A percentile compares a stretch with the other conserved stretches of the same genome.
Conservation (phyloP, 2,113 vertebrate genomes). For the Rattus norvegicus region DNA sequence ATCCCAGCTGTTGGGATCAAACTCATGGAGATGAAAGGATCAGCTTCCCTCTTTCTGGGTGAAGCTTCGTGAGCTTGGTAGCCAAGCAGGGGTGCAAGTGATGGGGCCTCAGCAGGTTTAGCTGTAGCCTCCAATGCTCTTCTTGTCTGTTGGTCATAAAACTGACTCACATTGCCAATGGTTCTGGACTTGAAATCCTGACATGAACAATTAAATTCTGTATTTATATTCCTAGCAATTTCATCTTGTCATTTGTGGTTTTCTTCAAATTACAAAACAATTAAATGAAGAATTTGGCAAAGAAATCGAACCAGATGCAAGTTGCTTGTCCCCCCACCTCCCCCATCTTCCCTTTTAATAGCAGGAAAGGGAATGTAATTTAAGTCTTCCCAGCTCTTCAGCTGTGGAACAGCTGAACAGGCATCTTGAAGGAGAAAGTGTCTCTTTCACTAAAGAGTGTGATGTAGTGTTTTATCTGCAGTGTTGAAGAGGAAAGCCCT, state of each 20-base stretch:
- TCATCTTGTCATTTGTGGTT: constrained; percentile 89
- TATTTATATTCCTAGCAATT: constrained; percentile 89
- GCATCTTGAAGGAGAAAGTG: constrained; percentile 84
- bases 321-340: constrained; percentile 73
- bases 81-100: neutral
- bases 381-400: constrained; percentile 87
- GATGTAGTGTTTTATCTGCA: constrained; percentile 78
- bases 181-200: constrained; percentile 87
- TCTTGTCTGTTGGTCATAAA: constrained; percentile 83
- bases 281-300: constrained; percentile 90
- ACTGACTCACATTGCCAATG: constrained; percentile 81
- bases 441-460: constrained; percentile 79
- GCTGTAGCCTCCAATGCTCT: constrained; percentile 11
- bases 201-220: constrained; percentile 88
- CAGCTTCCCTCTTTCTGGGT: constrained; percentile 35
- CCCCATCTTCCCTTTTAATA: constrained; percentile 81
- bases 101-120: constrained; percentile 16
- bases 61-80: constrained; percentile 38
- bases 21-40: constrained; percentile 50
- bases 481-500: constrained; percentile 78
- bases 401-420: constrained; percentile 87
- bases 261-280: constrained; percentile 91
- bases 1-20: constrained; percentile 73
- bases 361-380: constrained; percentile 87
- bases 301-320: constrained; percentile 88